Evolutionary conservation across 2,888 invertebrate species (phyloP), one percentile per base, ranked within the genome.

Genomic region (Brachyptera putata): DNA sequence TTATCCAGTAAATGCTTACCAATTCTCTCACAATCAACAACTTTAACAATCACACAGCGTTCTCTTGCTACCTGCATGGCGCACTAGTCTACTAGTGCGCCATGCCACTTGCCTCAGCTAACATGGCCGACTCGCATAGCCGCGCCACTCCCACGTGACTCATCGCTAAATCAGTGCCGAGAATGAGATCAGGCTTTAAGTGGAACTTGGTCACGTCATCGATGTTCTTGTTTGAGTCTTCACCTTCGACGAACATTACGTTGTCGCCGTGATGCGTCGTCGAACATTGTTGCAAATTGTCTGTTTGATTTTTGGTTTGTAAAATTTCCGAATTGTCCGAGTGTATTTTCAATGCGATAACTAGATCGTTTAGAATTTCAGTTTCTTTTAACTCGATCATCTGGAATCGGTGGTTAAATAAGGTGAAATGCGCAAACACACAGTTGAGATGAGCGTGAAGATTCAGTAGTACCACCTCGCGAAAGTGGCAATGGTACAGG

Each of bases 401-500:
- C 75, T 87, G 85, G 82, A 93, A 96, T 76, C 92, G 88, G 75
- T 89, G 82, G 75, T 81, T 84, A 76, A 85, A 83, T 69, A 84
- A 90, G 72, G 93, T 93, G 77, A 97, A 87, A 81, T 97, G 96
- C 78, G 92, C 92, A 82, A 95, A 96, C 71, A 97, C 91, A 80
- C 94, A 89, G 83, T 97, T 96, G 77, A 97, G 87, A 80, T 97
- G 96, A 74, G 93, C 89, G 81, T 96, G 95, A 75, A 97, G 84
- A 70, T 91, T 90, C 77, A 97, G 84, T 76, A 92, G 84, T 74
- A 92, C 90, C 71, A 96, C 88, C 82, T 95, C 93, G 78, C 91
- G 86, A 83, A 95, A 96, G 85, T 98, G 97, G 79, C 92, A 90
- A 76, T 95, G 94, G 83, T 97, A 96, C 77, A 97, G 84, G 83